These are phyloP conservation scores for Omphaloscelis lunosa DNA, from an alignment of 2,888 invertebrate species.

Conservation along the genomic window DNA sequence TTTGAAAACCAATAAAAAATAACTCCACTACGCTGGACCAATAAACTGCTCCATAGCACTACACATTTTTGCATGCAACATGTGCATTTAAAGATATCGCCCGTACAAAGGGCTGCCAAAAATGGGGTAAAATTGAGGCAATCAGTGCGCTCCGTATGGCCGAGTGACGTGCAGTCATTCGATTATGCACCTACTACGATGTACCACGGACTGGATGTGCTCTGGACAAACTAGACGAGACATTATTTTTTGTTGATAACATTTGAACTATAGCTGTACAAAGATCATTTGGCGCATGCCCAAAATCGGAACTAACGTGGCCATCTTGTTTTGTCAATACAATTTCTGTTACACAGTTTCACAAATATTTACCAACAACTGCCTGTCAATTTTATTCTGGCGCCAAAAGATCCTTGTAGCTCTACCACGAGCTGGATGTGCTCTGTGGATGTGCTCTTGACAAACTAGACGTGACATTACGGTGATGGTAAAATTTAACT, in stretches of 20 bases:
- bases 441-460: too few species aligned
- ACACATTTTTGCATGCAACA: not conserved
- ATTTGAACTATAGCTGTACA: not conserved
- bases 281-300: not conserved
- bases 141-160: conserved; percentile 11
- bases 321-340: not conserved
- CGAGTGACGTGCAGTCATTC: not conserved
- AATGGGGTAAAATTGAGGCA: conserved; percentile 1
- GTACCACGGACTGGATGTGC: not conserved
- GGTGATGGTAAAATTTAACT: not conserved
- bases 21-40: not conserved
- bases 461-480: not conserved
- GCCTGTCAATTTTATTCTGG: not conserved
- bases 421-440: not conserved
- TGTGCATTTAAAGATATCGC: not conserved
- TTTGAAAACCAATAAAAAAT: not conserved
- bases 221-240: not conserved
- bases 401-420: too few species aligned
- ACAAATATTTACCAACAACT: not conserved
- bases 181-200: not conserved
- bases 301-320: not conserved
- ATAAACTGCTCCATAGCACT: not conserved
- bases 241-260: not conserved
- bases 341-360: too few species aligned
- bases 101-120: not conserved